Evolutionary conservation across 1,140 invertebrate genomes (phyloP).

Genomic region (Vollenhovia emeryi): DNA sequence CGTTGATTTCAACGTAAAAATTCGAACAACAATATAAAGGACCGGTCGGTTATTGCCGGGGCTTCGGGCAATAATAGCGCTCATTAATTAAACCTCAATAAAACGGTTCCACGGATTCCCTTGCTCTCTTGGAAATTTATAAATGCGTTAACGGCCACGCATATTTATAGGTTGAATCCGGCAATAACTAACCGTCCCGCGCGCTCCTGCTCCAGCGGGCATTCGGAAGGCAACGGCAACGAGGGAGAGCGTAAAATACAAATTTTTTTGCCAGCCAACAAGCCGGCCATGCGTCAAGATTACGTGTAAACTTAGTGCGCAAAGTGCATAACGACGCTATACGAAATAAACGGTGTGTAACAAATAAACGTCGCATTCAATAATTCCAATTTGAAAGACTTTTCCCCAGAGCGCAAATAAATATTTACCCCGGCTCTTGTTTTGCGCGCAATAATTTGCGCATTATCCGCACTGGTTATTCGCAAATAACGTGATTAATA

Average conservation of each 20-base stretch:
- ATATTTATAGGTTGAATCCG: conserved; percentile 47
- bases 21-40: conserved; percentile 17
- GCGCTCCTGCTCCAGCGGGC: not conserved
- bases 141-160: conserved; percentile 40
- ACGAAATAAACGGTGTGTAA: conserved; percentile 19
- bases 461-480: not conserved
- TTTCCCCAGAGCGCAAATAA: not conserved
- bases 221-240: conserved; percentile 22
- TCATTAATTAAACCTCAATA: conserved; percentile 56
- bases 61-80: conserved; percentile 10
- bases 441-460: not conserved
- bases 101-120: conserved; percentile 29
- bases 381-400: conserved; percentile 17
- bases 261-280: conserved; percentile 22
- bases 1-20: conserved; percentile 28
- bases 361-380: conserved; percentile 33
- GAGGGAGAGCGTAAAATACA: conserved; percentile 41
- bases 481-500: not conserved
- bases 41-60: not conserved
- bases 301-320: conserved; percentile 49
- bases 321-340: conserved; percentile 50
- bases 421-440: conserved; percentile 26
- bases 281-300: conserved; percentile 50
- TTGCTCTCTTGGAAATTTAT: conserved; percentile 40
- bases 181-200: conserved; percentile 38